A percentile compares a stretch with the other conserved stretches of the same genome.
phyloP scores from a whole-genome alignment of 2,797 vertebrate species.

The Cyclura pinguis region DNA sequence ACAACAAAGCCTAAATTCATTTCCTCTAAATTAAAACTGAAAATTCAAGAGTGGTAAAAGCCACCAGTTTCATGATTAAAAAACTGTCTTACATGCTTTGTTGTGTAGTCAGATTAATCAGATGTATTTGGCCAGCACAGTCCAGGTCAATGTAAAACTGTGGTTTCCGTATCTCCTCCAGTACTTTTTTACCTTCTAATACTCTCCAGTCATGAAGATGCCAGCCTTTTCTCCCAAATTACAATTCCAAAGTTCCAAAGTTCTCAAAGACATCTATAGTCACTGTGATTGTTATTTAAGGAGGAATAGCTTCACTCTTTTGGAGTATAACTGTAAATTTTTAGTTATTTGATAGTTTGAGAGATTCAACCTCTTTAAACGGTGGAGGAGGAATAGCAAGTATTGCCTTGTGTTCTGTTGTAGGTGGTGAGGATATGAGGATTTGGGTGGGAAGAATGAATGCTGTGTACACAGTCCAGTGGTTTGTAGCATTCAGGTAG shows the following conservation, averaged over 20 bases:
- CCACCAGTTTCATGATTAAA: not conserved
- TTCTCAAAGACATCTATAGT: not conserved
- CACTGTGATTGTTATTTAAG: not conserved
- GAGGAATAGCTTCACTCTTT: not conserved
- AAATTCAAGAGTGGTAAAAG: not conserved
- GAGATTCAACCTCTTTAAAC: not conserved
- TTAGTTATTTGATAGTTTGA: too few species aligned
- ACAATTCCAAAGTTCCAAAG: not conserved
- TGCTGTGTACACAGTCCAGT: not conserved
- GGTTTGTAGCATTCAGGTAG: not conserved
- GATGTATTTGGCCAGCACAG: not conserved
- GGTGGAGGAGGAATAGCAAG: not conserved
- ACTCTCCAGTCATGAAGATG: not conserved
- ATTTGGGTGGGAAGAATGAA: not conserved
- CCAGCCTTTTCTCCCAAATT: not conserved
- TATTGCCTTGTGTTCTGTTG: not conserved
- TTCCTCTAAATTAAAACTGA: not conserved
- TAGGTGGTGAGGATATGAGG: not conserved
- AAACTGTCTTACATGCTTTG: not conserved
- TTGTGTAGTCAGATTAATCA: not conserved
- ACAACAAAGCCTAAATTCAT: not conserved
- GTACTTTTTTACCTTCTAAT: not conserved
- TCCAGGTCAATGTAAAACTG: not conserved
- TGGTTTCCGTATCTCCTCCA: not conserved
- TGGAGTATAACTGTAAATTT: not conserved